These are phyloP conservation scores for Sisyra nigra DNA, from an alignment of 2,888 invertebrate genomes.

Conservation along the genomic window DNA sequence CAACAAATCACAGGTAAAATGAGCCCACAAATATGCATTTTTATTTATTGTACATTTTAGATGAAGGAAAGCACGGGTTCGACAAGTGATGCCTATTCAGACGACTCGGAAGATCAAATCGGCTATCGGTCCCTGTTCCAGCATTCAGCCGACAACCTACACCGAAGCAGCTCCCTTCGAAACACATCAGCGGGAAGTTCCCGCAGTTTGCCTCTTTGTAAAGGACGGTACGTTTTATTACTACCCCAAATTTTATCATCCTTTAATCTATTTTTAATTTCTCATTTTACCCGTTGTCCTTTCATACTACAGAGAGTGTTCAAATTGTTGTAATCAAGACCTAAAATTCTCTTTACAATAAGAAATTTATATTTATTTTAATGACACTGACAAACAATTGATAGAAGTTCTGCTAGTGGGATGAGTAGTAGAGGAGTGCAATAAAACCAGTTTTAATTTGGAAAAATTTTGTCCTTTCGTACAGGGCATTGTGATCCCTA, in stretches of 20 bases:
- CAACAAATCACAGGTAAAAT: not conserved
- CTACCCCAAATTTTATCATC: not conserved
- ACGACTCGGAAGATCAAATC: not conserved
- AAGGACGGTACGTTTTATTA: constrained; percentile 3
- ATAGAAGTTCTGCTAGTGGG: too few relatives aligned
- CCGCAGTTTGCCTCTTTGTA: constrained; percentile 6
- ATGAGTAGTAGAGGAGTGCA: too few relatives aligned
- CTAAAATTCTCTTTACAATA: too few relatives aligned
- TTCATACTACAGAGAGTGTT: not conserved
- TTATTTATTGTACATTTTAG: too few relatives aligned
- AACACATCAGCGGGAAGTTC: constrained; percentile 7
- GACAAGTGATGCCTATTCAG: not conserved
- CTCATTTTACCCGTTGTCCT: not conserved
- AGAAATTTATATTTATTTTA: too few relatives aligned
- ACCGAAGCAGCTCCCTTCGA: constrained; percentile 7
- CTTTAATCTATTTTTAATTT: not conserved
- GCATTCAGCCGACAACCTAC: constrained; percentile 8
- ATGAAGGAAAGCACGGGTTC: too few relatives aligned
- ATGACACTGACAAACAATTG: too few relatives aligned
- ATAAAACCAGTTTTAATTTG: too few relatives aligned
- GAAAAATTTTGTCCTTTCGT: too few relatives aligned
- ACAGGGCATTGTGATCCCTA: too few relatives aligned
- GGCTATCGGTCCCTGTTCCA: too few relatives aligned
- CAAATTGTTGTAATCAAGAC: too few relatives aligned
- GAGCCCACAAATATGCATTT: not conserved